Percentiles rank a stretch among this genome's conserved stretches.
phyloP scores from a whole-genome alignment of 1,140 invertebrate species.

The Achatina immaculata region DNA sequence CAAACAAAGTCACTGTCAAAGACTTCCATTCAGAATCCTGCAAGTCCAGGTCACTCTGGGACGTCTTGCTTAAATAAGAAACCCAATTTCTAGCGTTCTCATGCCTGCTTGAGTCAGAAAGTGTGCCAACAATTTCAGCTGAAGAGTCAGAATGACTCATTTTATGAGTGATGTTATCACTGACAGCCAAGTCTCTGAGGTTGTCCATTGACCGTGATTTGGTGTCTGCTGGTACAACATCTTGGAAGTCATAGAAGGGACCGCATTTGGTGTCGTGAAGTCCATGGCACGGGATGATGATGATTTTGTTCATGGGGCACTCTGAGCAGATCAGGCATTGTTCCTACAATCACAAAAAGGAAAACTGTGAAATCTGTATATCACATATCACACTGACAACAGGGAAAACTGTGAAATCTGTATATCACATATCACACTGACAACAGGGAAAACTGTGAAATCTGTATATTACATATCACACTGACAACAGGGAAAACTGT shows the following conservation, averaged over 20 bases:
- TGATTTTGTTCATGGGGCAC: slow-evolving; percentile 28
- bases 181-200: neutral
- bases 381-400: no score
- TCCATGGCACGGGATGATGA: slow-evolving; percentile 15
- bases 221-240: neutral
- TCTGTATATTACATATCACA: no score
- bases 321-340: neutral
- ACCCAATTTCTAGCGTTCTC: neutral
- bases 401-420: no score
- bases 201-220: neutral
- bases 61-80: neutral
- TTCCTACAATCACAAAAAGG: slow-evolving; percentile 10
- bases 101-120: neutral
- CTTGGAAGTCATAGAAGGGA: slow-evolving; percentile 1
- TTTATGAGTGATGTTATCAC: neutral
- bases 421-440: no score
- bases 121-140: neutral
- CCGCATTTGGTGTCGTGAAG: slow-evolving; percentile 26
- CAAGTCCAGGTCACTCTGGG: neutral
- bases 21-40: neutral
- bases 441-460: no score
- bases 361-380: no score
- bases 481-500: no score
- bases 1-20: neutral
- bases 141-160: neutral